Base-by-base conservation (phyloP, 2,888 invertebrate genomes). In the Neelides folsomi region DNA sequence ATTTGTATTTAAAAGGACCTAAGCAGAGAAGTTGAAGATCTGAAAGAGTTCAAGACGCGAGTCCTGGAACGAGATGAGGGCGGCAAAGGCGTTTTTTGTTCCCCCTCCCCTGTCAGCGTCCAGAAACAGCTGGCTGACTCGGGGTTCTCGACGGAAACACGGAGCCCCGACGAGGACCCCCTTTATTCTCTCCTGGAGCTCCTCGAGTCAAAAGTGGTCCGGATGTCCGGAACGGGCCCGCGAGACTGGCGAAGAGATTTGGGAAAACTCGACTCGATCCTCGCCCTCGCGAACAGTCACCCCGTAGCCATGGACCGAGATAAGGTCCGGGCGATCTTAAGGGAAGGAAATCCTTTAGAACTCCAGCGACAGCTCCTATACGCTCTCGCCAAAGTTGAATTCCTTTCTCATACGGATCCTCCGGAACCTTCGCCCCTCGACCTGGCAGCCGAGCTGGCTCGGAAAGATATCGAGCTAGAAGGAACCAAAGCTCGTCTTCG, bases 401-500 rank as follows among this genome's bases (percentile, higher is more conserved):
- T 59, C 40, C 51, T 49, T 39, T 49, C 18, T 27, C 12, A 4
- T n/a, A 13, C 27, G 12, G 2, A 19, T 45, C 13, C 35, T 12
- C 13, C 35, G 2, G 27, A 20, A 9, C 4, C 27, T 27, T 27
- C 27, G 27, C 3, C 27, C 27, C 27, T 27, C 27, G 27, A 27
- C 27, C 27, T 27, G 4, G 27, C 27, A 27, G 27, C 27, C 27
- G 27, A 27, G 27, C 27, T 27, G 27, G 27, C 27, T 27, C 27
- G 27, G 27, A 59, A 60, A 52, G 62, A 63, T 43, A 63, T 63
- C 27, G 58, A 63, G 49, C 42, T 63, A 39, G 62, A 60, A 47
- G 62, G 62, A 38, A 63, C 62, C 39, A 60, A 59, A 55, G 62
- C 62, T 13, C 55, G 56, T 35, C 53, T 63, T 35, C 51, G 62